These are phyloP conservation scores for Neoscelio sp. DNA, from an alignment of 2,888 invertebrate genomes.

Conservation along the genomic window DNA sequence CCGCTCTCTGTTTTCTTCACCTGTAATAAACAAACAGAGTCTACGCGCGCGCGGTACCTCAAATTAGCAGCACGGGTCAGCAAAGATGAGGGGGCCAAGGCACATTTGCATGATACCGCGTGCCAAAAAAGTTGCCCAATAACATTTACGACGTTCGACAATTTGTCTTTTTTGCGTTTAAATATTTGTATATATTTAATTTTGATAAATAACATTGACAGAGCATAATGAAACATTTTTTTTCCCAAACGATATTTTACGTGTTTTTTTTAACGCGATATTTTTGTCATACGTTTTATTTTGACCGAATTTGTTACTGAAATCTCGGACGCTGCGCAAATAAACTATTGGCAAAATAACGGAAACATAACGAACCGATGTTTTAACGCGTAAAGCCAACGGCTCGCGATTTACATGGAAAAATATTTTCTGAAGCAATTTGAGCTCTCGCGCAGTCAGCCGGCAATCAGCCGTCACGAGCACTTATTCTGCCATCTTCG, in stretches of 20 bases:
- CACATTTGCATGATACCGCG: conserved; percentile 59
- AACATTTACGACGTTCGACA: too few relatives aligned
- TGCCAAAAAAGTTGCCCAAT: too few relatives aligned
- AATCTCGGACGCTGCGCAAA: conserved; percentile 22
- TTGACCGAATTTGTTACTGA: conserved; percentile 18
- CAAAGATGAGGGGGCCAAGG: conserved; percentile 59
- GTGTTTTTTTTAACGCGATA: neutral
- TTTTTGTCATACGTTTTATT: neutral
- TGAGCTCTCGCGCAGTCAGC: conserved; percentile 8
- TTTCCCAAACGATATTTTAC: too few relatives aligned
- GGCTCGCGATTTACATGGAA: conserved; percentile 34
- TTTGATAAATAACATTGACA: too few relatives aligned
- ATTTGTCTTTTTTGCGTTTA: too few relatives aligned
- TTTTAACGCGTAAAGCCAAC: conserved; percentile 14
- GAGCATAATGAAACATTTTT: too few relatives aligned
- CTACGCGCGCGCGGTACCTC: conserved; percentile 65
- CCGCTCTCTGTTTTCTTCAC: conserved; percentile 51
- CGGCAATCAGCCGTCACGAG: conserved; percentile 49
- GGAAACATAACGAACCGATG: conserved; percentile 45
- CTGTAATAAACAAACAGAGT: conserved; percentile 68
- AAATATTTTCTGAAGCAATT: conserved; percentile 54
- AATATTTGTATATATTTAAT: too few relatives aligned
- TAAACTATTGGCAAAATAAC: conserved; percentile 38
- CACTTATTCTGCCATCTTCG: conserved; percentile 47
- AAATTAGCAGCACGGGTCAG: conserved; percentile 61